Evolutionary conservation across 2,888 invertebrate species (phyloP).

Genomic region (Mystacides longicornis): DNA sequence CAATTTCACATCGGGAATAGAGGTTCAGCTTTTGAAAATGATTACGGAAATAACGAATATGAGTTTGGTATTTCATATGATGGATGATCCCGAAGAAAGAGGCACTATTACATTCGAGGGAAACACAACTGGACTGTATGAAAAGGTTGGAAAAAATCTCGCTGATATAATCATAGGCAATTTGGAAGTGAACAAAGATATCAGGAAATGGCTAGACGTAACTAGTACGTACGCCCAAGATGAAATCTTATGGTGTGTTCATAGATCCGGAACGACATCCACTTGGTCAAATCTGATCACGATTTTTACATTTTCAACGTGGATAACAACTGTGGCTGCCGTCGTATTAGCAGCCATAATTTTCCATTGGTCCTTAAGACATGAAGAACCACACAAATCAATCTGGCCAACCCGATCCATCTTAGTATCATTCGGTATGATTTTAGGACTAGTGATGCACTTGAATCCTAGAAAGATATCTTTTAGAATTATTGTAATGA

Average conservation of each 20-base stretch:
- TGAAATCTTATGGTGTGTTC: slow-evolving; percentile 46
- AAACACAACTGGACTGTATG: slow-evolving; percentile 39
- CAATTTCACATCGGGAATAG: slow-evolving; percentile 39
- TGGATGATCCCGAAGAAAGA: slow-evolving; percentile 40
- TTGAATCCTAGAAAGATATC: slow-evolving; percentile 39
- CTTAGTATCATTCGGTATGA: slow-evolving; percentile 43
- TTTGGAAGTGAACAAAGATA: slow-evolving; percentile 41
- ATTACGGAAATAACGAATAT: slow-evolving; percentile 44
- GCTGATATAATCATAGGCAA: slow-evolving; percentile 43
- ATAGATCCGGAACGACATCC: slow-evolving; percentile 39
- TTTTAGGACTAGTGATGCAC: slow-evolving; percentile 42
- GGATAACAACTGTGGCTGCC: slow-evolving; percentile 39
- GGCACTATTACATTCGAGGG: slow-evolving; percentile 38
- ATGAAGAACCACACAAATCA: slow-evolving; percentile 34
- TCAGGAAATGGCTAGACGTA: slow-evolving; percentile 43
- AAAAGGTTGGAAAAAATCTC: slow-evolving; percentile 35
- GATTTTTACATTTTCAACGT: slow-evolving; percentile 45
- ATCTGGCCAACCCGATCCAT: slow-evolving; percentile 45
- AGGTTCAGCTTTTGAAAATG: slow-evolving; percentile 43
- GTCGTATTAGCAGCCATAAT: slow-evolving; percentile 37
- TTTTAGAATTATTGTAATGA: slow-evolving; percentile 42
- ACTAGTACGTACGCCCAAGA: slow-evolving; percentile 46
- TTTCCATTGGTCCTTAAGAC: slow-evolving; percentile 40
- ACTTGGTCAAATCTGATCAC: slow-evolving; percentile 45
- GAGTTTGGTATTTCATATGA: slow-evolving; percentile 39